A percentile compares a stretch with the other conserved stretches of the same genome.
These are phyloP conservation scores for Merluccius polli DNA, from an alignment of 2,797 vertebrate genomes.

Conservation along the genomic window DNA sequence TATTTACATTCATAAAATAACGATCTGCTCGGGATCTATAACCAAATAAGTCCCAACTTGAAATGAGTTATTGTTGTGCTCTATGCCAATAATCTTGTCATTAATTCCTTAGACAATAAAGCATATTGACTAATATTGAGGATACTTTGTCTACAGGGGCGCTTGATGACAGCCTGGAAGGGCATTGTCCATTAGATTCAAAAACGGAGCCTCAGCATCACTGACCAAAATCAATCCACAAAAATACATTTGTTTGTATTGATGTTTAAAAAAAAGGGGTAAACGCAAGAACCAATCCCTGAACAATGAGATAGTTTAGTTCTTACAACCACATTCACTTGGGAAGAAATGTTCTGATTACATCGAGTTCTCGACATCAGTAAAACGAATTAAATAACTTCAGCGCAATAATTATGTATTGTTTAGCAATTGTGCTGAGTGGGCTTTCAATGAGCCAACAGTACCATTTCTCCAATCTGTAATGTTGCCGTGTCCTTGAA, in stretches of 20 bases:
- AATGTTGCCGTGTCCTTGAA: neutral
- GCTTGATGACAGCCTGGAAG: neutral
- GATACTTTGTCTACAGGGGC: neutral
- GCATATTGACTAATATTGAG: neutral
- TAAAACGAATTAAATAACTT: neutral
- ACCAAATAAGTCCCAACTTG: neutral
- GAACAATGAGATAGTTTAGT: neutral
- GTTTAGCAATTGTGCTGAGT: neutral
- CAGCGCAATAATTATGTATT: neutral
- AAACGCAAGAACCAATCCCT: neutral
- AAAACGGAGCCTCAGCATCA: neutral
- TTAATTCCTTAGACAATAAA: neutral
- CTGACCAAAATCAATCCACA: neutral
- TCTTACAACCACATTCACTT: neutral
- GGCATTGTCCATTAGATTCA: neutral
- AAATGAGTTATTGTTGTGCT: neutral
- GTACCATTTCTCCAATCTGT: neutral
- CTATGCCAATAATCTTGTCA: neutral
- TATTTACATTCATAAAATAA: neutral
- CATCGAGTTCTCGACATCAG: neutral
- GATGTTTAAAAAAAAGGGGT: neutral
- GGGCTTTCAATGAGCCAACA: neutral
- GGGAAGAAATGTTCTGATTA: neutral
- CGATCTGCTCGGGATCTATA: neutral
- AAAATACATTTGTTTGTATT: neutral